A percentile compares a stretch with the other conserved stretches of the same genome.
These are phyloP conservation scores for Scotopteryx bipunctaria DNA, from an alignment of 2,888 invertebrate genomes.

Conservation along the genomic window DNA sequence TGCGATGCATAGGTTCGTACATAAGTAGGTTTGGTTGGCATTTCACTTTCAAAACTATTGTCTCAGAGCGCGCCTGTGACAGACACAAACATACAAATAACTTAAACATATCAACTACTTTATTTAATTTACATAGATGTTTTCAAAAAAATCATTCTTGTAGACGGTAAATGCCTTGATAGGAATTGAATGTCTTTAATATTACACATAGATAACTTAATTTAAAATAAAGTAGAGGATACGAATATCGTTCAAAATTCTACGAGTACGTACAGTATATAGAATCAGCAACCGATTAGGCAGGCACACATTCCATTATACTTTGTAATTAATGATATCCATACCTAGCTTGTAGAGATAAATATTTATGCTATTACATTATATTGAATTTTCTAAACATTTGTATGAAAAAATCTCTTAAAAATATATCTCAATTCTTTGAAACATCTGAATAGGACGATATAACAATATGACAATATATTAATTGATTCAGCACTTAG, in stretches of 20 bases:
- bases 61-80: constrained; percentile 33
- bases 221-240: constrained; percentile 44
- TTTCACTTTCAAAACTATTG: constrained; percentile 47
- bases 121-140: constrained; percentile 70
- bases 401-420: constrained; percentile 80
- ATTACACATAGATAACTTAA: constrained; percentile 46
- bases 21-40: constrained; percentile 66
- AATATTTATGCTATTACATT: constrained; percentile 66
- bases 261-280: constrained; percentile 51
- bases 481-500: constrained; percentile 57
- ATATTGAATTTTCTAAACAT: constrained; percentile 65
- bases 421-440: constrained; percentile 78
- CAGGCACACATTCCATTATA: constrained; percentile 58
- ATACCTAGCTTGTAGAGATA: constrained; percentile 67
- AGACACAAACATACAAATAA: constrained; percentile 54
- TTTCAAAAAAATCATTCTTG: constrained; percentile 74
- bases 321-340: constrained; percentile 51
- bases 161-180: constrained; percentile 82
- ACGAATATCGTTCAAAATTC: constrained; percentile 19
- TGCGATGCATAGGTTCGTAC: constrained; percentile 57
- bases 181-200: constrained; percentile 73
- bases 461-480: constrained; percentile 61
- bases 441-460: constrained; percentile 54
- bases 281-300: constrained; percentile 59
- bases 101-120: constrained; percentile 67